These are phyloP conservation scores for Myiotriccus ornatus DNA, from an alignment of 2,797 vertebrate species.

Conservation along the genomic window DNA sequence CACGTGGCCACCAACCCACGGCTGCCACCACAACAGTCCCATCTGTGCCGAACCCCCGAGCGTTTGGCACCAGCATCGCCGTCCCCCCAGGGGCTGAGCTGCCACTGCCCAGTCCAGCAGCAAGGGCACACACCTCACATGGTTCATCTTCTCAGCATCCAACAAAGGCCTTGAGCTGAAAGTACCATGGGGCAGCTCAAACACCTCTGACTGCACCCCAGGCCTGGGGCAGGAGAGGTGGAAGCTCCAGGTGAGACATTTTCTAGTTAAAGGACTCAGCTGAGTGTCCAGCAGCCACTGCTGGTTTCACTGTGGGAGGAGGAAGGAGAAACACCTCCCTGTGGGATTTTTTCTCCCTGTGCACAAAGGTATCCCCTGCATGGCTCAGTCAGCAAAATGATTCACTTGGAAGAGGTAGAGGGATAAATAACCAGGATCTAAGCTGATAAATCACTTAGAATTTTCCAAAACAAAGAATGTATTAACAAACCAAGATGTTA, in stretches of 20 bases:
- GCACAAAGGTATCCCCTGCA: neutral
- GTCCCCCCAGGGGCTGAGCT: neutral
- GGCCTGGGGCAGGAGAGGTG: neutral
- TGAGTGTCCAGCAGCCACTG: neutral
- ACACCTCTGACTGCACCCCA: neutral
- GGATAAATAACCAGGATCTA: neutral
- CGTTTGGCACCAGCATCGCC: neutral
- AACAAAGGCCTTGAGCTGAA: neutral
- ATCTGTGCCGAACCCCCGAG: fast-evolving
- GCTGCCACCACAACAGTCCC: neutral
- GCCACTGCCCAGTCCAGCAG: fast-evolving
- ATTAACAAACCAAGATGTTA: neutral
- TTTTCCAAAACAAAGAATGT: neutral
- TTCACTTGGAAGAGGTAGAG: neutral
- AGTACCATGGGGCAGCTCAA: neutral
- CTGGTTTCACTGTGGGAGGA: neutral
- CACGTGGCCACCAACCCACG: fast-evolving
- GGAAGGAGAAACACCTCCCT: neutral
- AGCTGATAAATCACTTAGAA: neutral
- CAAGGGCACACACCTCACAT: fast-evolving
- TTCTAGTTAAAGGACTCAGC: neutral
- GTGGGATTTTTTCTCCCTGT: neutral
- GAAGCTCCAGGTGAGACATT: neutral
- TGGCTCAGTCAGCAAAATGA: neutral
- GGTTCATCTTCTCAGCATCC: neutral